Conservation (phyloP, 2,797 vertebrate genomes). For the Peromyscus eremicus region DNA sequence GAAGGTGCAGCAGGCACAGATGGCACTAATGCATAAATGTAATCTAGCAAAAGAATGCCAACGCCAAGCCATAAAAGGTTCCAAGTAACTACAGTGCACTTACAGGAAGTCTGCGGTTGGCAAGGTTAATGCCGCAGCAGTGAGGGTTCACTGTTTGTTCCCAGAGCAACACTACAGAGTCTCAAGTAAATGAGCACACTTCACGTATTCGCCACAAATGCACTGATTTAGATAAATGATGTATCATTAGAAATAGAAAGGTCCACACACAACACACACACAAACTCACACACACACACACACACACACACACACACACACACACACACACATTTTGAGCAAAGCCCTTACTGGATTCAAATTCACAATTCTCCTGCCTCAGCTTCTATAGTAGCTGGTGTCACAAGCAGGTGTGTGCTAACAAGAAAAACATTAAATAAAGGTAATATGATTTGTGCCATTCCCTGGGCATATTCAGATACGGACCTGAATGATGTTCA, state of each 20-base stretch:
- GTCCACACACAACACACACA: not conserved
- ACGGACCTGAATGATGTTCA: not conserved
- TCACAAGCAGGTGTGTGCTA: not conserved
- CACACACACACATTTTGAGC: not conserved
- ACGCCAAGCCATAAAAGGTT: slow-evolving; percentile 93
- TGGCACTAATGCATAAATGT: slow-evolving; percentile 99
- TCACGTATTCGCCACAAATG: slow-evolving; percentile 80
- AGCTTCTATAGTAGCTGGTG: not conserved
- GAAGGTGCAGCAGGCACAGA: slow-evolving; percentile 99
- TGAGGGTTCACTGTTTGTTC: slow-evolving; percentile 86
- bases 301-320: not conserved
- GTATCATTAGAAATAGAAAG: slow-evolving; percentile 84
- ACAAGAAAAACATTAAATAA: slow-evolving; percentile 36
- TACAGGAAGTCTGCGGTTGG: slow-evolving; percentile 90
- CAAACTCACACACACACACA: too few relatives aligned
- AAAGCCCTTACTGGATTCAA: not conserved
- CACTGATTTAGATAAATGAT: slow-evolving; percentile 85
- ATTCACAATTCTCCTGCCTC: not conserved
- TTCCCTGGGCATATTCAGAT: not conserved
- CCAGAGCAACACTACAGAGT: slow-evolving; percentile 87
- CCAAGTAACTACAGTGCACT: slow-evolving; percentile 97
- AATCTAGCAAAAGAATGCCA: slow-evolving; percentile 97
- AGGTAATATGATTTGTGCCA: slow-evolving; percentile 20
- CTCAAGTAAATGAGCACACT: slow-evolving; percentile 86
- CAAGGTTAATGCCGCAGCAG: slow-evolving; percentile 91